Conservation (phyloP, 2,888 invertebrate species). For the Tubulanus polymorphus region DNA sequence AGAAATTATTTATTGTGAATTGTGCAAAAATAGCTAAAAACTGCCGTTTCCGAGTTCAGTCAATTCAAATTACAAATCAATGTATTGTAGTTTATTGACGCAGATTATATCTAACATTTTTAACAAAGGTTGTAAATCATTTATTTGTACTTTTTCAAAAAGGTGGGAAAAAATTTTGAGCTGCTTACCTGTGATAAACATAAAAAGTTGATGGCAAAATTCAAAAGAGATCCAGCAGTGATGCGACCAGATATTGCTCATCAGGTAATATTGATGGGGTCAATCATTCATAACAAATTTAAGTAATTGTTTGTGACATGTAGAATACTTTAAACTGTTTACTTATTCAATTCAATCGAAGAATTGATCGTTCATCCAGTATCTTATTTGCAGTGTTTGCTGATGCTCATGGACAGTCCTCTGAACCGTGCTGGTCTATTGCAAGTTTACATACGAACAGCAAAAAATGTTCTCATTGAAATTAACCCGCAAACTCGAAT, state of each 20-base stretch:
- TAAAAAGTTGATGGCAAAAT: slow-evolving; percentile 74
- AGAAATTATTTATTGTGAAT: too few relatives aligned
- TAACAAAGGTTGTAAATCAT: not conserved
- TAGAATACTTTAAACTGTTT: too few relatives aligned
- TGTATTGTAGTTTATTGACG: too few relatives aligned
- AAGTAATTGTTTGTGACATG: too few relatives aligned
- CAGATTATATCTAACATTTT: not conserved
- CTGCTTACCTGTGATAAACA: slow-evolving; percentile 94
- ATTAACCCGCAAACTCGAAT: slow-evolving; percentile 95
- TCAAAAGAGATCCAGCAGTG: slow-evolving; percentile 73
- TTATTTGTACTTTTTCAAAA: slow-evolving; percentile 33
- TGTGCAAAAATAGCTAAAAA: too few relatives aligned
- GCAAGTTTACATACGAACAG: slow-evolving; percentile 92
- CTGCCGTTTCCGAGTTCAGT: too few relatives aligned
- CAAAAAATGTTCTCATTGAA: slow-evolving; percentile 89
- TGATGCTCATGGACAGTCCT: slow-evolving; percentile 97
- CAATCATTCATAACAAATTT: too few relatives aligned
- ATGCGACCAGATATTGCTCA: slow-evolving; percentile 96
- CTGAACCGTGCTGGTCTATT: slow-evolving; percentile 90
- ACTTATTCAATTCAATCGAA: too few relatives aligned
- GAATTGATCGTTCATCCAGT: too few relatives aligned
- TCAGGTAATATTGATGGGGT: too few relatives aligned
- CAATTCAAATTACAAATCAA: too few relatives aligned
- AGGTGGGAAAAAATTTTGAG: slow-evolving; percentile 85
- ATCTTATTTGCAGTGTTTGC: slow-evolving; percentile 65